Conservation (phyloP, 2,797 vertebrate genomes). For the Rhabdomys pumilio region DNA sequence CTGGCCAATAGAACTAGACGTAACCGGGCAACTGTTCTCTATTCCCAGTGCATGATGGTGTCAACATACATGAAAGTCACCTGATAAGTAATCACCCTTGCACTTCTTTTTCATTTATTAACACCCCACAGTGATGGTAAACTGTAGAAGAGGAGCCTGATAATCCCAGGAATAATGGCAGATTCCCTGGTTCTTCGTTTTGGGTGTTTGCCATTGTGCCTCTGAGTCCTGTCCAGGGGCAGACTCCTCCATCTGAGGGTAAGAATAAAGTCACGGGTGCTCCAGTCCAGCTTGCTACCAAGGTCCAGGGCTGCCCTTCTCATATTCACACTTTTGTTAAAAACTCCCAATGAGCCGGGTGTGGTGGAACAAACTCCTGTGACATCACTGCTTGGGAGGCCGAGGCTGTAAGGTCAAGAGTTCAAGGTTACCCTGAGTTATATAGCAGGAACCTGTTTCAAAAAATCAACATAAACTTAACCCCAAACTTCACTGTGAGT, state of each 20-base stretch:
- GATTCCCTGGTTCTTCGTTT: neutral
- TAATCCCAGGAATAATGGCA: neutral
- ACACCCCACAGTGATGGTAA: neutral
- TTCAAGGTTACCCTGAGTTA: neutral
- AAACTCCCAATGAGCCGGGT: neutral
- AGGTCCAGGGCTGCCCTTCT: neutral
- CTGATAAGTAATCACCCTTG: neutral
- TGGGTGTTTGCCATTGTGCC: neutral
- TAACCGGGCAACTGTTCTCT: neutral
- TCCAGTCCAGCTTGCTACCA: neutral
- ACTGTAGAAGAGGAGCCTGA: neutral
- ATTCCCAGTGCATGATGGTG: neutral
- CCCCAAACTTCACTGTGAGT: neutral
- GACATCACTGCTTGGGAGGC: neutral
- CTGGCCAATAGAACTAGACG: neutral
- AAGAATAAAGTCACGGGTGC: neutral
- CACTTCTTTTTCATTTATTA: neutral
- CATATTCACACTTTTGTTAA: neutral
- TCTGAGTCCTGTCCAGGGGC: neutral
- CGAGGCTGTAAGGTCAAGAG: neutral
- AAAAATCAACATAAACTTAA: neutral
- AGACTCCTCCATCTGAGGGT: fast-evolving
- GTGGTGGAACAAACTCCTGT: neutral
- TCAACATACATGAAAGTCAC: neutral
- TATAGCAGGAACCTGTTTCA: neutral